A percentile compares a stretch with the other conserved stretches of the same genome.
Evolutionary conservation across 2,888 invertebrate genomes (phyloP).

Genomic region (Graphium colonna): DNA sequence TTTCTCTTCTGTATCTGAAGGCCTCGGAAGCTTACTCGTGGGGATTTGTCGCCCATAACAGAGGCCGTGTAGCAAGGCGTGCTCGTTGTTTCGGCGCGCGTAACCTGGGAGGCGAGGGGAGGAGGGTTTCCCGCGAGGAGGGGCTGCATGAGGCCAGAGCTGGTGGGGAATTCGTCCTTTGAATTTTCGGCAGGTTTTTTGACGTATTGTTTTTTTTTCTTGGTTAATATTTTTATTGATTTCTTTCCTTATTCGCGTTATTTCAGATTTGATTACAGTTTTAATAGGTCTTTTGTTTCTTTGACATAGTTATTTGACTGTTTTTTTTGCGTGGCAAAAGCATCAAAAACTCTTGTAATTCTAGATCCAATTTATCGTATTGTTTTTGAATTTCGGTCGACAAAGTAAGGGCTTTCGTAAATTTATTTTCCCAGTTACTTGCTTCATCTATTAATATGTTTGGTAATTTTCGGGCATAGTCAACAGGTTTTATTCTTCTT

Average conservation of each 20-base stretch:
- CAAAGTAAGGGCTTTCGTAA: neutral
- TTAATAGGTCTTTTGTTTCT: neutral
- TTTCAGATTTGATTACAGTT: slow-evolving; percentile 13
- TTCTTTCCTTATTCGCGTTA: slow-evolving; percentile 15
- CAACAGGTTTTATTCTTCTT: neutral
- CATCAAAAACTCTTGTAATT: neutral
- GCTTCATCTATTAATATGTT: neutral
- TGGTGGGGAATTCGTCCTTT: too few relatives aligned
- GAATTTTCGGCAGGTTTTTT: slow-evolving; percentile 18
- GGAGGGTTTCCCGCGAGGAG: too few relatives aligned
- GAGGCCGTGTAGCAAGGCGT: too few relatives aligned
- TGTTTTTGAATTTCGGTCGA: neutral
- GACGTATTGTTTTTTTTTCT: slow-evolving; percentile 11
- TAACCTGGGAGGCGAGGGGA: too few relatives aligned
- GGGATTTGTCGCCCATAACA: too few relatives aligned
- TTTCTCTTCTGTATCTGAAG: too few relatives aligned
- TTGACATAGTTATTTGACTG: too few relatives aligned
- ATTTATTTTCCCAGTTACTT: neutral
- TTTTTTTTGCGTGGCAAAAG: neutral
- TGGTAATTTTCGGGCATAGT: neutral
- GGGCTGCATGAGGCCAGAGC: too few relatives aligned
- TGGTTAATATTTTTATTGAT: slow-evolving; percentile 23
- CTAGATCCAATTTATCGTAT: too few relatives aligned
- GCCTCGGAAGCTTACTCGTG: too few relatives aligned
- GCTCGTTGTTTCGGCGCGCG: too few relatives aligned